These are phyloP conservation scores for Cryptophagus acutangulus DNA, from an alignment of 2,888 invertebrate genomes.

Conservation along the genomic window DNA sequence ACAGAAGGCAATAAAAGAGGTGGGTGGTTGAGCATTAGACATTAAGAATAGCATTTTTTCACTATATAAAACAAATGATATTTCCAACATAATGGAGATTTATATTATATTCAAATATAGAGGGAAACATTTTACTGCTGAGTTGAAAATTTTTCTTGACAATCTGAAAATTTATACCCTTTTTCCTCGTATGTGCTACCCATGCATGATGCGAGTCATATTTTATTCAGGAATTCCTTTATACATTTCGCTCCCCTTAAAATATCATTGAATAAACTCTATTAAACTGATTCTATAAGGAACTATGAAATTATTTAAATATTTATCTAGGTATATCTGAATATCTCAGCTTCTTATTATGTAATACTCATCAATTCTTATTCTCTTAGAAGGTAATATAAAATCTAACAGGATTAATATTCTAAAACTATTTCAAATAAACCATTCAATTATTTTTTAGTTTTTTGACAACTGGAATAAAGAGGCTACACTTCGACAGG, in stretches of 20 bases:
- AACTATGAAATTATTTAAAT: too few species aligned
- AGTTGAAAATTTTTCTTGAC: constrained; percentile 42
- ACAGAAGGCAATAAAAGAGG: too few species aligned
- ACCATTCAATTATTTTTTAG: too few species aligned
- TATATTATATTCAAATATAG: constrained; percentile 34
- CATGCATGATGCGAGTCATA: constrained; percentile 39
- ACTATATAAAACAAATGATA: constrained; percentile 27
- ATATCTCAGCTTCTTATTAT: too few species aligned
- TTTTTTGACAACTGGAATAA: too few species aligned
- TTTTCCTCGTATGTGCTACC: constrained; percentile 36
- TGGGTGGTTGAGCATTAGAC: too few species aligned
- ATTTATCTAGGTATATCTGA: too few species aligned
- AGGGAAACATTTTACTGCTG: constrained; percentile 37
- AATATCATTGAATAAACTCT: constrained; percentile 31
- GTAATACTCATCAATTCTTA: too few species aligned
- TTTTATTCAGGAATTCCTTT: constrained; percentile 39
- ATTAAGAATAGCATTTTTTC: constrained; percentile 13
- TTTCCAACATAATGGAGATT: constrained; percentile 30
- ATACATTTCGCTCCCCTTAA: constrained; percentile 31
- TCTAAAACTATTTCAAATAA: too few species aligned
- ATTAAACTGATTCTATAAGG: constrained; percentile 4
- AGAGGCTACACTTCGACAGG: too few species aligned
- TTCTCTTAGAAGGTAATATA: too few species aligned
- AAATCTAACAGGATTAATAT: too few species aligned
- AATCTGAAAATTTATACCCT: constrained; percentile 42